Evolutionary conservation across 2,113 vertebrate species (phyloP).

Genomic region (Sturnira hondurensis): DNA sequence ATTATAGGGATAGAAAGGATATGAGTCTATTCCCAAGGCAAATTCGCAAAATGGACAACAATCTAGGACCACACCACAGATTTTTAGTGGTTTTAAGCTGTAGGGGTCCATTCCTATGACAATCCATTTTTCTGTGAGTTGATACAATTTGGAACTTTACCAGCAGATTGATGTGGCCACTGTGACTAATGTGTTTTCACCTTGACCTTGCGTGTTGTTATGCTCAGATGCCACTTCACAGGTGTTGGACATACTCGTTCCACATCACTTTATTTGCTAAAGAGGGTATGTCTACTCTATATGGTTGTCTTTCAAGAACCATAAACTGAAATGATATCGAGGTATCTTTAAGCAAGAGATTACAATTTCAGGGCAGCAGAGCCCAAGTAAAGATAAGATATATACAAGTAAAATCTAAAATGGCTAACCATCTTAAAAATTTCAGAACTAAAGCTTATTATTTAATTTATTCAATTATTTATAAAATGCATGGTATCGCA

Average conservation of each 20-base stretch:
- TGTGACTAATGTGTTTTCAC: neutral
- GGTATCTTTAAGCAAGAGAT: neutral
- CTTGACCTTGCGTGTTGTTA: neutral
- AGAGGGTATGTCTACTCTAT: neutral
- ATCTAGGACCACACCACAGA: neutral
- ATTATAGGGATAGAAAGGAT: neutral
- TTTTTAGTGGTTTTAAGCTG: neutral
- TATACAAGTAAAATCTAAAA: neutral
- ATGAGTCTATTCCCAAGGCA: neutral
- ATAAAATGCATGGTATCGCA: neutral
- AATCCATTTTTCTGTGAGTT: neutral
- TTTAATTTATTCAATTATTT: constrained; percentile 6
- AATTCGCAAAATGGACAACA: neutral
- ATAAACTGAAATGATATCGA: neutral
- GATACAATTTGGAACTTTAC: neutral
- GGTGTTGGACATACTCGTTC: neutral
- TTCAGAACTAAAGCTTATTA: neutral
- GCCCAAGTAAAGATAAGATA: neutral
- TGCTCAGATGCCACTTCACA: neutral
- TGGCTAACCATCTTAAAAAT: neutral
- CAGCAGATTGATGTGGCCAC: neutral
- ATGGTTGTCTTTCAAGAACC: neutral
- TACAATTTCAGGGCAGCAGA: constrained; percentile 11
- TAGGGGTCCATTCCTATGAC: neutral
- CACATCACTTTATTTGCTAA: constrained; percentile 1